These are phyloP conservation scores for Spicauda simplicius DNA, from an alignment of 2,888 invertebrate genomes.

Conservation along the genomic window DNA sequence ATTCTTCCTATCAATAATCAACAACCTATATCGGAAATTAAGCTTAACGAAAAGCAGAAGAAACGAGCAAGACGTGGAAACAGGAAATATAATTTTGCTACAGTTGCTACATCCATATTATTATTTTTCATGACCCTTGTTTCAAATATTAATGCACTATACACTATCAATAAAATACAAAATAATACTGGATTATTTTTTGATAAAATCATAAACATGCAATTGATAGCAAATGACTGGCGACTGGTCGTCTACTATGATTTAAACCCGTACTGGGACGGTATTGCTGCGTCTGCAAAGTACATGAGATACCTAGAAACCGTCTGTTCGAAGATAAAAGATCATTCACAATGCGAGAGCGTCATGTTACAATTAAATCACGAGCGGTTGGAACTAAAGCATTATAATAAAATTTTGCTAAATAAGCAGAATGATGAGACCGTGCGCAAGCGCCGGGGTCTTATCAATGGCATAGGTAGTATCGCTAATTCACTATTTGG, in stretches of 20 bases:
- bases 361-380: conserved; percentile 15
- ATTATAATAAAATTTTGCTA: conserved; percentile 29
- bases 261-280: conserved; percentile 6
- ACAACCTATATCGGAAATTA: too few relatives aligned
- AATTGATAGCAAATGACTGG: conserved; percentile 6
- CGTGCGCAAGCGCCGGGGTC: conserved; percentile 36
- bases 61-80: too few relatives aligned
- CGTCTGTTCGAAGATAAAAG: conserved; percentile 25
- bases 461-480: conserved; percentile 41
- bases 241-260: conserved; percentile 7
- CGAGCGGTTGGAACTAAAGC: conserved; percentile 17
- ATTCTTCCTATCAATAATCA: neutral
- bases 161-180: conserved; percentile 5
- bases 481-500: conserved; percentile 39
- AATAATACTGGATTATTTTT: conserved; percentile 11
- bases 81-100: conserved; percentile 11
- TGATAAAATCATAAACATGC: conserved; percentile 13
- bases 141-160: conserved; percentile 13
- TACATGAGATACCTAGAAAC: conserved; percentile 19
- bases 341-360: conserved; percentile 8
- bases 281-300: neutral
- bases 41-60: too few relatives aligned
- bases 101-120: conserved; percentile 15
- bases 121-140: conserved; percentile 27
- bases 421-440: conserved; percentile 30